These are phyloP conservation scores for Pilophorus perplexus DNA, from an alignment of 2,888 invertebrate species.

Conservation along the genomic window DNA sequence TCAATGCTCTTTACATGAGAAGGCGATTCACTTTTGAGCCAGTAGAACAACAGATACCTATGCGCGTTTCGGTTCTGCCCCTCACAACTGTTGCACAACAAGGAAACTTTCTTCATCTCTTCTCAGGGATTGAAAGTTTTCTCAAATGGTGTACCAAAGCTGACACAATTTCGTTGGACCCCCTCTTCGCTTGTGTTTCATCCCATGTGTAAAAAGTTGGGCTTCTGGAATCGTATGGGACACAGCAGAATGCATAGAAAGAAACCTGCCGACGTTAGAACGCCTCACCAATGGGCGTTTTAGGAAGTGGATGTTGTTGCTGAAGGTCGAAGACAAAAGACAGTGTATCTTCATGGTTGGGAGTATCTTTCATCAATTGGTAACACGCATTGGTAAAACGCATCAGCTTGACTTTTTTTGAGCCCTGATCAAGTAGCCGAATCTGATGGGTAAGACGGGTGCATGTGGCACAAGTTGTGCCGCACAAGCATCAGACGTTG, in stretches of 20 bases:
- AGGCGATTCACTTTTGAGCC: too few relatives aligned
- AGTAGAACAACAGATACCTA: too few relatives aligned
- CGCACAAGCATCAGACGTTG: conserved; percentile 23
- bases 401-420: not conserved
- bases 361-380: not conserved
- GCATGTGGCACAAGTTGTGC: too few relatives aligned
- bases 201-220: conserved; percentile 23
- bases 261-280: conserved; percentile 18
- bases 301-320: conserved; percentile 10
- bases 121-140: not conserved
- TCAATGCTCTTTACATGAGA: too few relatives aligned
- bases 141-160: conserved; percentile 2
- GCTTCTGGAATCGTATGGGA: not conserved
- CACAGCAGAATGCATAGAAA: conserved; percentile 22
- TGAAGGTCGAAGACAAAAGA: conserved; percentile 7
- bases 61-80: too few relatives aligned
- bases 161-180: conserved; percentile 8
- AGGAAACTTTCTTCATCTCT: too few relatives aligned
- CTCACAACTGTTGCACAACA: too few relatives aligned
- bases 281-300: conserved; percentile 21
- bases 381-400: not conserved
- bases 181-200: not conserved
- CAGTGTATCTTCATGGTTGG: not conserved
- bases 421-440: not conserved
- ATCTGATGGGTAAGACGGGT: not conserved